Evolutionary conservation across 1,140 invertebrate genomes (phyloP).

Genomic region (Epicauta chinensis): DNA sequence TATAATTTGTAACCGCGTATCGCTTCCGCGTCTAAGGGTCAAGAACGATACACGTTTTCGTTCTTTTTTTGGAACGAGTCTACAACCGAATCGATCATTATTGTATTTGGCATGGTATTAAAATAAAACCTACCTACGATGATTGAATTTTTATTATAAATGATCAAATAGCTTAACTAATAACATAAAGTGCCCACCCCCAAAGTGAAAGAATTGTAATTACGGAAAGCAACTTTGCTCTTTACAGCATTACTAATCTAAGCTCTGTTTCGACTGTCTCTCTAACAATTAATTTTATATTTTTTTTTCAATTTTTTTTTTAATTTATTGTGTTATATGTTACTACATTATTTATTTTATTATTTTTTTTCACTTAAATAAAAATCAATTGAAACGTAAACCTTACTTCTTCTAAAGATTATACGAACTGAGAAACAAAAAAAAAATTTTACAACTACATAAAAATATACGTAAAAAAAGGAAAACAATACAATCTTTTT

Average conservation of each 20-base stretch:
- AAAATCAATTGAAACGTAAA: slow-evolving; percentile 30
- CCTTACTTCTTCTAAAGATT: slow-evolving; percentile 24
- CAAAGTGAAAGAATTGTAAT: slow-evolving; percentile 40
- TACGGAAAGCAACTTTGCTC: slow-evolving; percentile 42
- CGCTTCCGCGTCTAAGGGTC: no score
- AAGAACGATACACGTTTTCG: no score
- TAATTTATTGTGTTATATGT: slow-evolving; percentile 22
- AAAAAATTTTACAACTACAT: not conserved
- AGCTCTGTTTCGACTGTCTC: slow-evolving; percentile 27
- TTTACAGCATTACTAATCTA: slow-evolving; percentile 42
- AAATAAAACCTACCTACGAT: no score
- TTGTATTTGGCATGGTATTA: no score
- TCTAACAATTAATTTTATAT: slow-evolving; percentile 42
- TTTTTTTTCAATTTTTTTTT: slow-evolving; percentile 24
- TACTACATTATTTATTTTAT: slow-evolving; percentile 37
- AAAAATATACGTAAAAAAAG: slow-evolving; percentile 8
- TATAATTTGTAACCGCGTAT: no score
- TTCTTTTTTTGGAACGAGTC: no score
- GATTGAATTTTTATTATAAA: slow-evolving; percentile 40
- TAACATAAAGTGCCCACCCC: slow-evolving; percentile 45
- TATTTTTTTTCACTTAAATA: slow-evolving; percentile 27
- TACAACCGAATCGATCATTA: no score
- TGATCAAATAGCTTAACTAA: slow-evolving; percentile 42
- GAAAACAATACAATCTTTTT: not conserved
- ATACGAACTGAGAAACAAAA: slow-evolving; percentile 7